Conservation (phyloP, 2,888 invertebrate genomes). For the Itoplectis maculator region DNA sequence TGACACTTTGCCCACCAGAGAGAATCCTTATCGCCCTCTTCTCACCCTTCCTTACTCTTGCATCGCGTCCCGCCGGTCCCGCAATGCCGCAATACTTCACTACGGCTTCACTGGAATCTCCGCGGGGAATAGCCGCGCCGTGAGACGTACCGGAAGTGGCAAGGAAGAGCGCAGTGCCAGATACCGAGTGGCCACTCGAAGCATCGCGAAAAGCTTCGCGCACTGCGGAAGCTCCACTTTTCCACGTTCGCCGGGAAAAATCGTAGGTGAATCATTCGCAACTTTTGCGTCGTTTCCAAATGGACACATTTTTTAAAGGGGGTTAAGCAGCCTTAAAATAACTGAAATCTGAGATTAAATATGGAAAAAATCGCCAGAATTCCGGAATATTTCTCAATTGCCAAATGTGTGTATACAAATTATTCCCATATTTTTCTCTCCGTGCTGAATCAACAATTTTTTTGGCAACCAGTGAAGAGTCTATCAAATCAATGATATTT, state of each 20-base stretch:
- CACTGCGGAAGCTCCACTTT: neutral
- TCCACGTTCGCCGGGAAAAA: neutral
- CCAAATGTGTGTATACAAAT: no score
- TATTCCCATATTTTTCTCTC: no score
- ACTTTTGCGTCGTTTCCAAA: neutral
- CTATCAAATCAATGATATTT: no score
- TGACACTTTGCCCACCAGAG: constrained; percentile 61
- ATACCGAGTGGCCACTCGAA: constrained; percentile 24
- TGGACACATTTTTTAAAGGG: neutral
- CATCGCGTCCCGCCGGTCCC: constrained; percentile 5
- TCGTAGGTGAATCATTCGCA: neutral
- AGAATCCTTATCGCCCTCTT: constrained; percentile 59
- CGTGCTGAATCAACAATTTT: no score
- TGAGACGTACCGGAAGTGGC: constrained; percentile 37
- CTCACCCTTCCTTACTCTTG: constrained; percentile 35
- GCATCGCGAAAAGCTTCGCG: constrained; percentile 4
- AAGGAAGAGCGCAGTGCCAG: constrained; percentile 2
- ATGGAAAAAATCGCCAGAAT: no score
- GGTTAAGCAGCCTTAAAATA: no score
- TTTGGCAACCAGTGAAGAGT: no score
- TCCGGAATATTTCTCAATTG: no score
- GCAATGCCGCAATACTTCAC: constrained; percentile 39
- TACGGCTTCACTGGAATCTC: constrained; percentile 30
- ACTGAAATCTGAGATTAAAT: no score
- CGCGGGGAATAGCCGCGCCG: constrained; percentile 31